Evolutionary conservation across 2,113 vertebrate genomes (phyloP).

Genomic region (human): GRCh38 chr4:66127501-66128000

Average conservation of each 20-base stretch:
- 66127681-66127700: background rate
- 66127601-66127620: background rate
- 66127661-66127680: background rate
- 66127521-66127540: background rate
- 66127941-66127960: background rate
- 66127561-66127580: background rate
- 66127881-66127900: background rate
- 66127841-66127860: background rate
- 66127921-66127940: background rate
- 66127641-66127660: background rate
- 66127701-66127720: background rate
- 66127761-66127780: background rate
- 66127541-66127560: background rate
- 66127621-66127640: background rate
- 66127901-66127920: background rate
- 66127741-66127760: background rate
- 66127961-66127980: background rate
- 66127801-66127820: no score
- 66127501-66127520: background rate
- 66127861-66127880: background rate
- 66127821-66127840: background rate
- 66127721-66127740: background rate
- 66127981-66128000: background rate
- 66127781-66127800: background rate
- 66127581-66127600: background rate